Evolutionary conservation across 2,797 vertebrate species (phyloP), one percentile per base, ranked within the genome.

Genomic region (Clarias laeviceps): DNA sequence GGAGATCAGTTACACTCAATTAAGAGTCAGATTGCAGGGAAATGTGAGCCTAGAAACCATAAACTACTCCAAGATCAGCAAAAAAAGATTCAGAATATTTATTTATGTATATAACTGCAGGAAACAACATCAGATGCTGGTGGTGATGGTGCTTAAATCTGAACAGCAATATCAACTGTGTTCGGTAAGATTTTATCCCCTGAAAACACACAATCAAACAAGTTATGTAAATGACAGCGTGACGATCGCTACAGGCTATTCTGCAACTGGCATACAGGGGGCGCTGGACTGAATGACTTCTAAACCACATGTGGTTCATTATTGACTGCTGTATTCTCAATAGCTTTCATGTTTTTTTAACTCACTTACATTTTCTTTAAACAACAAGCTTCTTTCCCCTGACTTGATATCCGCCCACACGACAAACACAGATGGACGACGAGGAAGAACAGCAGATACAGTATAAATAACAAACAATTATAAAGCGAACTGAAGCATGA

Each of bases 21-120:
- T 94, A 90, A 93, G 92, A 93, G 94, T 94, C 93, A 93, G 90
- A 94, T 92, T 93, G 91, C 86, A 61, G 77, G 80, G 82, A 88
- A 91, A 88, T 91, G 92, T 92, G 91, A 91, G 90, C 91, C 91
- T 68, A 73, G 3, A 85, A 85, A 57, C 66, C 37, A 37, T 24
- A 45, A n/a, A 32, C 29, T 34, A 29, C 14, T 81, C 76, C 17
- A 56, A 50, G 17, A 24, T 68, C 34, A 29, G 7, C 2, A 12
- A 59, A 79, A 68, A 14, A 14, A 15, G 54, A 45, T 66, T 61
- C 15, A 37, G 37, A 29, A 68, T 74, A 14, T 24, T 40, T 45
- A 68, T 40, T 4, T 37, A 24, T 57, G 50, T 82, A 4, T 68
- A n/a, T 65, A 54, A 80, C 24, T 24, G 11, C 34, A 74, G 2